Percentiles rank a stretch among this genome's conserved stretches.
phyloP scores from a whole-genome alignment of 2,797 vertebrate species.

The Valencia hispanica region DNA sequence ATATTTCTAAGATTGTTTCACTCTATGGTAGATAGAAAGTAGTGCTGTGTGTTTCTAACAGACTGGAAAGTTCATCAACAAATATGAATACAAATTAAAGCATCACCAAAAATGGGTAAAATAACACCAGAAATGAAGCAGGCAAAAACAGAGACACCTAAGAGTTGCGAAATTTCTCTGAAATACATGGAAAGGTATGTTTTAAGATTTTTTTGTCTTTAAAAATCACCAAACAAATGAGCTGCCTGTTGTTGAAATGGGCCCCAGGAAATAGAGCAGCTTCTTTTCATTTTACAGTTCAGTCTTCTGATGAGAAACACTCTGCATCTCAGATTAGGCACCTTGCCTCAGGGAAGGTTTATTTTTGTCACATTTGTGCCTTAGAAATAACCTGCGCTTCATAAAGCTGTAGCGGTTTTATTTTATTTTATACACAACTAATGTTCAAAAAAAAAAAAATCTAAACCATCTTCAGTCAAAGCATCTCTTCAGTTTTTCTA shows the following conservation, averaged over 20 bases:
- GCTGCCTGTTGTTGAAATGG: slow-evolving; percentile 16
- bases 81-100: not conserved
- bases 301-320: slow-evolving; percentile 46
- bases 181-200: not conserved
- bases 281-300: slow-evolving; percentile 36
- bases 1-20: not conserved
- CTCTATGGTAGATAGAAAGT: not conserved
- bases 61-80: not conserved
- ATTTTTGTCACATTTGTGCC: slow-evolving; percentile 48
- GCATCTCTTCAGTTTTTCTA: slow-evolving; percentile 51
- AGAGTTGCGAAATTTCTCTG: not conserved
- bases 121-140: not conserved
- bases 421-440: slow-evolving; percentile 38
- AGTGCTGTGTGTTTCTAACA: not conserved
- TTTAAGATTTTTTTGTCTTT: slow-evolving; percentile 1
- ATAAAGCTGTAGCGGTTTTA: slow-evolving; percentile 38
- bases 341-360: slow-evolving; percentile 47
- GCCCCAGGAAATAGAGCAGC: slow-evolving; percentile 29
- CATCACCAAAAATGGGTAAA: not conserved
- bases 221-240: slow-evolving; percentile 46
- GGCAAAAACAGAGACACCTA: not conserved
- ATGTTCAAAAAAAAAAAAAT: slow-evolving; percentile 25
- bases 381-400: slow-evolving; percentile 38
- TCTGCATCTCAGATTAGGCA: slow-evolving; percentile 56
- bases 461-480: slow-evolving; percentile 42